These are phyloP conservation scores for Mesocentrotus franciscanus DNA, from an alignment of 53 echinoderm and acorn worm genomes.

Conservation along the genomic window DNA sequence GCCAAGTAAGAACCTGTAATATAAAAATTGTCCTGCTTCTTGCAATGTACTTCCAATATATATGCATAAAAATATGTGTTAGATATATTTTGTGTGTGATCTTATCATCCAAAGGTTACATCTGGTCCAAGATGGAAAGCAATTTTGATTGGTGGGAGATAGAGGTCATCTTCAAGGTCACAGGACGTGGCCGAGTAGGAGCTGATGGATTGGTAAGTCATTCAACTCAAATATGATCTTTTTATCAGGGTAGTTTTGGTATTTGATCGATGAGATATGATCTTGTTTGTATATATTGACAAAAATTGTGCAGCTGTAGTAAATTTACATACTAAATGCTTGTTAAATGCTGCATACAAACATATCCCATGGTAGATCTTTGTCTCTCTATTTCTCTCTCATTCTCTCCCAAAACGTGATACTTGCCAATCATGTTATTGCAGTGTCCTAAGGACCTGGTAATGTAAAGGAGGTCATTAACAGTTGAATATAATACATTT, in stretches of 20 bases:
- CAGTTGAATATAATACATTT: neutral
- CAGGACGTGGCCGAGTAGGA: constrained; percentile 95
- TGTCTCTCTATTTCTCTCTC: too few species aligned
- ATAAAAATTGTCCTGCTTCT: too few species aligned
- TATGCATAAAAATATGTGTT: neutral
- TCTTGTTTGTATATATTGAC: too few species aligned
- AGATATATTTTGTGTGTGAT: neutral
- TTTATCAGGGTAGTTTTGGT: neutral
- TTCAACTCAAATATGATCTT: neutral
- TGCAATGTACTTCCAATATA: too few species aligned
- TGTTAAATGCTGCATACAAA: too few species aligned
- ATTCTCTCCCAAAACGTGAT: too few species aligned
- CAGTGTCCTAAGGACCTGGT: neutral
- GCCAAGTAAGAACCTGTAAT: too few species aligned
- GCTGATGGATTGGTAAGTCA: constrained; percentile 99
- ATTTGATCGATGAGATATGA: neutral
- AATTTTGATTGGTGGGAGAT: constrained; percentile 95
- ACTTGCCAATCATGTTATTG: too few species aligned
- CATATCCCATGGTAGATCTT: too few species aligned
- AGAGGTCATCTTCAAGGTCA: constrained; percentile 95
- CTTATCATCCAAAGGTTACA: constrained; percentile 70
- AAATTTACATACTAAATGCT: too few species aligned
- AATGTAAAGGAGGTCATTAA: neutral
- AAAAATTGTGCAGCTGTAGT: too few species aligned
- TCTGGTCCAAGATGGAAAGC: constrained; percentile 83